Conservation (phyloP, 2,797 vertebrate species). For the Graptemys geographica region DNA sequence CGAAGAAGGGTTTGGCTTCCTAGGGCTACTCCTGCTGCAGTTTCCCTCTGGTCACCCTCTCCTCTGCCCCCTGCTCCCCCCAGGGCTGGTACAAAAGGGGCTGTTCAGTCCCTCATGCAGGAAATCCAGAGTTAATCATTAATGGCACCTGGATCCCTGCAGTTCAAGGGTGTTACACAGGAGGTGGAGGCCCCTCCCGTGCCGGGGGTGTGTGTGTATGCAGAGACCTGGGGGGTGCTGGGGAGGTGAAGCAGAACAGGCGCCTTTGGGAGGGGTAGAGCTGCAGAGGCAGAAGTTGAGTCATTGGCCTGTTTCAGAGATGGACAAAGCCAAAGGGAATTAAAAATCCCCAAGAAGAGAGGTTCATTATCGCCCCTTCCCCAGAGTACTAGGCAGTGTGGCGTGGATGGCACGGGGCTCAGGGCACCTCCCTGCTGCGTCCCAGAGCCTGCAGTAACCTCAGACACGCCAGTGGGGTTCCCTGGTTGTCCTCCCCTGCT, state of each 20-base stretch:
- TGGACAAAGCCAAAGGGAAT: not conserved
- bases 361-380: not conserved
- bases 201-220: no score
- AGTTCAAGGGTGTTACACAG: not conserved
- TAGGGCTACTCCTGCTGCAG: not conserved
- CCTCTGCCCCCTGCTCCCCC: not conserved
- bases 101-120: not conserved
- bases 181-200: not conserved
- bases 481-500: not conserved
- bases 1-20: not conserved
- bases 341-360: not conserved
- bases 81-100: no score
- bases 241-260: not conserved
- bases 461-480: not conserved
- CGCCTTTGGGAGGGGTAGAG: not conserved
- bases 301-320: not conserved
- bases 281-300: not conserved
- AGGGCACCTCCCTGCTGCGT: not conserved
- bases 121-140: not conserved
- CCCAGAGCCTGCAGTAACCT: not conserved
- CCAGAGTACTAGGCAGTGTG: no score
- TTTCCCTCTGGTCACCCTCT: not conserved
- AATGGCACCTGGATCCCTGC: not conserved
- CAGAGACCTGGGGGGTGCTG: not conserved
- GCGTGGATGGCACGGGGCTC: not conserved